Percentiles rank a stretch among this genome's conserved stretches.
These are phyloP conservation scores for Pungitius pungitius DNA, from an alignment of 2,113 vertebrate species.

Conservation along the genomic window DNA sequence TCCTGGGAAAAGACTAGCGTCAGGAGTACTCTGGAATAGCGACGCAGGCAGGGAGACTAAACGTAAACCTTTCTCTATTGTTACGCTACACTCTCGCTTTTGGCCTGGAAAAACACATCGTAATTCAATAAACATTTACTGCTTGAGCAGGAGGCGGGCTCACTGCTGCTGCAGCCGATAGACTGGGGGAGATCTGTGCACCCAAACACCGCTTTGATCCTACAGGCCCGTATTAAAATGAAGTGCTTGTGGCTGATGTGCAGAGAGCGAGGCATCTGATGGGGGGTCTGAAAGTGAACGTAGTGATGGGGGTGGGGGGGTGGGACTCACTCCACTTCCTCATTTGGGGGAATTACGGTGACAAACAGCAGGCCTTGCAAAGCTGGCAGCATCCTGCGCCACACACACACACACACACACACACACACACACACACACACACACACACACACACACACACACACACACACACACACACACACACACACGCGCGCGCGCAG, in stretches of 20 bases:
- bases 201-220: slow-evolving; percentile 42
- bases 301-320: slow-evolving; percentile 54
- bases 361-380: slow-evolving; percentile 63
- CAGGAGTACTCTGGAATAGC: slow-evolving; percentile 49
- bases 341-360: slow-evolving; percentile 74
- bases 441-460: slow-evolving; percentile 14
- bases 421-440: slow-evolving; percentile 29
- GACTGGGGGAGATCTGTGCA: slow-evolving; percentile 8
- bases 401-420: slow-evolving; percentile 2
- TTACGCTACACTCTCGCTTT: slow-evolving; percentile 56
- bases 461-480: slow-evolving; percentile 26
- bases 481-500: neutral
- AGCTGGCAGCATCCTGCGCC: slow-evolving; percentile 53
- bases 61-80: slow-evolving; percentile 66
- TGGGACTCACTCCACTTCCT: slow-evolving; percentile 60
- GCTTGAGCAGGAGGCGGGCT: slow-evolving; percentile 47
- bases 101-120: slow-evolving; percentile 60
- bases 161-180: slow-evolving; percentile 22
- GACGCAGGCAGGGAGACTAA: slow-evolving; percentile 53
- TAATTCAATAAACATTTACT: slow-evolving; percentile 72
- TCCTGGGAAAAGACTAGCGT: slow-evolving; percentile 70
- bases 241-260: slow-evolving; percentile 68
- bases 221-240: slow-evolving; percentile 59
- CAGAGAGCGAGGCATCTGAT: slow-evolving; percentile 60
- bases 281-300: slow-evolving; percentile 63